Conservation (phyloP, 2,113 vertebrate species). For the Cinclus mexicanus region DNA sequence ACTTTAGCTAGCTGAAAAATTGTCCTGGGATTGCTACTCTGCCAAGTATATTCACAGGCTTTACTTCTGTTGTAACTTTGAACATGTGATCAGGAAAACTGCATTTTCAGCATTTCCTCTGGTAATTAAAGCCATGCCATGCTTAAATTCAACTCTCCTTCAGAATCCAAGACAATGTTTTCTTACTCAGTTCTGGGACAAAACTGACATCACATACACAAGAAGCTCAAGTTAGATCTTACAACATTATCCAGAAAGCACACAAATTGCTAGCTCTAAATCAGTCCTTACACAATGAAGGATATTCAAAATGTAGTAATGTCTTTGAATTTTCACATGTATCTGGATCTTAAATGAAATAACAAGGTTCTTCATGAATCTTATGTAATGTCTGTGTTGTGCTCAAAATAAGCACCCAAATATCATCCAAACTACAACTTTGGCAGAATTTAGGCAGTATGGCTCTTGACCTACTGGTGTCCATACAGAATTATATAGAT, state of each 20-base stretch:
- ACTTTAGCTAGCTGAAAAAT: not conserved
- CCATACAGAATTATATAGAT: not conserved
- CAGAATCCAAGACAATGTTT: not conserved
- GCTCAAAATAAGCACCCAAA: not conserved
- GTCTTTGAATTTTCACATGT: not conserved
- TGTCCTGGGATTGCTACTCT: not conserved
- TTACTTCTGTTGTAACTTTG: not conserved
- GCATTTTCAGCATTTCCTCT: not conserved
- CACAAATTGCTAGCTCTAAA: not conserved
- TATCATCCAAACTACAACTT: not conserved
- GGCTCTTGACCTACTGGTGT: not conserved
- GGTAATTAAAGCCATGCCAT: not conserved
- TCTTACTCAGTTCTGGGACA: not conserved
- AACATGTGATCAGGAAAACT: not conserved
- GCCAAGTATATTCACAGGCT: not conserved
- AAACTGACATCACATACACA: not conserved
- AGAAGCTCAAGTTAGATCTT: not conserved
- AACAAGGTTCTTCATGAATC: not conserved
- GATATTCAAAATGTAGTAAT: fast-evolving
- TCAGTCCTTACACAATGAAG: not conserved
- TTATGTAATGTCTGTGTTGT: not conserved
- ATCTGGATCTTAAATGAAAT: not conserved
- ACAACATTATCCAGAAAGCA: not conserved
- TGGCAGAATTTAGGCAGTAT: not conserved
- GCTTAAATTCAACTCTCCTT: not conserved